Evolutionary conservation across 2,113 vertebrate genomes (phyloP).

Genomic region (Mustela lutreola): DNA sequence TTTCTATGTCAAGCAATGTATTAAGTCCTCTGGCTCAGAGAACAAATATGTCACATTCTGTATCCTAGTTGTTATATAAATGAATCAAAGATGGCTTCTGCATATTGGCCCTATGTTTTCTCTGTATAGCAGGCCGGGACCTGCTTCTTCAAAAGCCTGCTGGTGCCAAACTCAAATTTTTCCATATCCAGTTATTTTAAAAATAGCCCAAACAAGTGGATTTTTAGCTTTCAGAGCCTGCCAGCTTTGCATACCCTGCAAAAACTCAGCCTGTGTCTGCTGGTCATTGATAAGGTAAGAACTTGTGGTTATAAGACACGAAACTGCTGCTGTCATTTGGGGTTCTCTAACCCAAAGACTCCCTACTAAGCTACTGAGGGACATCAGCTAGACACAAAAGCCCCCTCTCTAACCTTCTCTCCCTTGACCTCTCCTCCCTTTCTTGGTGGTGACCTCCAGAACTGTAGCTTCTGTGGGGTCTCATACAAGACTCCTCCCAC

Average conservation of each 20-base stretch:
- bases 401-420: neutral
- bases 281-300: neutral
- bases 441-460: neutral
- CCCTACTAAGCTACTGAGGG: neutral
- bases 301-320: neutral
- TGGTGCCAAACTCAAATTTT: neutral
- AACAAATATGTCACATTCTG: neutral
- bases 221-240: neutral
- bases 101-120: neutral
- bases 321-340: neutral
- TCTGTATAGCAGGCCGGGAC: neutral
- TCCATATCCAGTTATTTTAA: neutral
- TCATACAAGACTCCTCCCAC: neutral
- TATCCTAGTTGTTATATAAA: neutral
- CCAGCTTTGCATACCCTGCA: neutral
- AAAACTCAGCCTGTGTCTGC: neutral
- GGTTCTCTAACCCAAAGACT: neutral
- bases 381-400: neutral
- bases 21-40: neutral
- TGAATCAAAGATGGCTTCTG: neutral
- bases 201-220: neutral
- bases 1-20: neutral
- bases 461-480: neutral
- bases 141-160: neutral
- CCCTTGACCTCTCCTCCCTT: neutral